These are phyloP conservation scores for Lumbricus terrestris DNA, from an alignment of 2,888 invertebrate genomes.

Conservation along the genomic window DNA sequence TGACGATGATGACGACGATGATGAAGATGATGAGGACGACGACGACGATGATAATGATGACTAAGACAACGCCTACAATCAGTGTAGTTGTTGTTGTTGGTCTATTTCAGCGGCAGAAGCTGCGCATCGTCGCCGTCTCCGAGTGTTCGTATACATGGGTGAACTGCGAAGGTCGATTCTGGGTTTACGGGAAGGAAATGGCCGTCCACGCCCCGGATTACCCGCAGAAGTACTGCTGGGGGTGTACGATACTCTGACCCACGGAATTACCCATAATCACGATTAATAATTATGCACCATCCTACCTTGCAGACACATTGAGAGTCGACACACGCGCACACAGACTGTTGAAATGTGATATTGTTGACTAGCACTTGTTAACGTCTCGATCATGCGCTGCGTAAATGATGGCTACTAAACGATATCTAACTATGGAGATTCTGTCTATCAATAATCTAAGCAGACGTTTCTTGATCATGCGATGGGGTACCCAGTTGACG, in stretches of 20 bases:
- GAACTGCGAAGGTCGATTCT: conserved; percentile 42
- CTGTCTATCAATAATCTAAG: neutral
- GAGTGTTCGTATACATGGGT: conserved; percentile 46
- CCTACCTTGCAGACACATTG: neutral
- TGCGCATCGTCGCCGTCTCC: conserved; percentile 48
- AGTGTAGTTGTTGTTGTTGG: neutral
- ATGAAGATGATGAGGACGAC: too few relatives aligned
- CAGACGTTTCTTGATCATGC: neutral
- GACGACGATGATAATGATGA: too few relatives aligned
- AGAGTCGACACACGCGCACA: neutral
- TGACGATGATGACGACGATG: too few relatives aligned
- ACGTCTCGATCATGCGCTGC: neutral
- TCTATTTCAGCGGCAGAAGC: conserved; percentile 44
- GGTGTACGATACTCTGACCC: conserved; percentile 37
- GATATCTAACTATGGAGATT: too few relatives aligned
- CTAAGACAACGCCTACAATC: too few relatives aligned
- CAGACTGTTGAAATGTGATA: neutral
- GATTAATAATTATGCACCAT: neutral
- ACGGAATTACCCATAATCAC: too few relatives aligned
- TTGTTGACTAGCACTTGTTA: neutral
- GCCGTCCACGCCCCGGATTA: conserved; percentile 46
- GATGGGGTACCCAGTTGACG: neutral
- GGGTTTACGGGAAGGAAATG: conserved; percentile 49
- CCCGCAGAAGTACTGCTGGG: conserved; percentile 49
- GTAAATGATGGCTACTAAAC: neutral